A percentile compares a stretch with the other conserved stretches of the same genome.
Evolutionary conservation across 1,140 invertebrate species (phyloP).

Genomic region (Cepaea nemoralis): DNA sequence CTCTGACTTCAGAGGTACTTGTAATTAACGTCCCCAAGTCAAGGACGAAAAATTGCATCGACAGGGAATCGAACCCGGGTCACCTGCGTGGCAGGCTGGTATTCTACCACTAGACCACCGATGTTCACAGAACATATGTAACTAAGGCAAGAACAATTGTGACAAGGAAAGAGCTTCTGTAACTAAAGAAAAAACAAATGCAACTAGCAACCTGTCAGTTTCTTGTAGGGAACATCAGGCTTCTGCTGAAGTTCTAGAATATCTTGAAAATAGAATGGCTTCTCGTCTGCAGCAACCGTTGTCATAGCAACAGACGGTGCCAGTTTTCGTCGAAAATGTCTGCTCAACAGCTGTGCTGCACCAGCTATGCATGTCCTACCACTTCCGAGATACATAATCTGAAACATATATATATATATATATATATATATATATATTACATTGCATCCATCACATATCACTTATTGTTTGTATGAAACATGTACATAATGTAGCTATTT

Average conservation of each 20-base stretch:
- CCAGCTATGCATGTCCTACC: slow-evolving; percentile 11
- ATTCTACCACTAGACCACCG: too few species aligned
- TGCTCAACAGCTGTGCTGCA: slow-evolving; percentile 6
- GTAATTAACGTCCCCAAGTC: too few species aligned
- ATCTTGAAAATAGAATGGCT: slow-evolving; percentile 71
- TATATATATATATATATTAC: too few species aligned
- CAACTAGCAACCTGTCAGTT: slow-evolving; percentile 63
- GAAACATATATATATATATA: background rate
- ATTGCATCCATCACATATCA: too few species aligned
- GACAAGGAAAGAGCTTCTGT: too few species aligned
- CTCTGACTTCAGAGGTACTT: too few species aligned
- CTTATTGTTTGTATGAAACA: background rate
- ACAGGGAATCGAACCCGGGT: too few species aligned
- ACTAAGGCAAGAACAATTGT: too few species aligned
- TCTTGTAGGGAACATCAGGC: slow-evolving; percentile 67
- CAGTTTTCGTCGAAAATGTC: slow-evolving; percentile 3
- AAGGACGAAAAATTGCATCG: too few species aligned
- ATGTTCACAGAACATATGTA: too few species aligned
- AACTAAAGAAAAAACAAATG: background rate
- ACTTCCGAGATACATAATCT: slow-evolving; percentile 21
- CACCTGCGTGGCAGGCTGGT: too few species aligned
- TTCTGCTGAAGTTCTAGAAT: slow-evolving; percentile 64
- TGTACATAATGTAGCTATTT: background rate
- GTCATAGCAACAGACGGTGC: slow-evolving; percentile 37
- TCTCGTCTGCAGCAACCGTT: slow-evolving; percentile 56